Evolutionary conservation across 2,888 invertebrate species (phyloP).

Genomic region (Melikaiella ostensackeni): DNA sequence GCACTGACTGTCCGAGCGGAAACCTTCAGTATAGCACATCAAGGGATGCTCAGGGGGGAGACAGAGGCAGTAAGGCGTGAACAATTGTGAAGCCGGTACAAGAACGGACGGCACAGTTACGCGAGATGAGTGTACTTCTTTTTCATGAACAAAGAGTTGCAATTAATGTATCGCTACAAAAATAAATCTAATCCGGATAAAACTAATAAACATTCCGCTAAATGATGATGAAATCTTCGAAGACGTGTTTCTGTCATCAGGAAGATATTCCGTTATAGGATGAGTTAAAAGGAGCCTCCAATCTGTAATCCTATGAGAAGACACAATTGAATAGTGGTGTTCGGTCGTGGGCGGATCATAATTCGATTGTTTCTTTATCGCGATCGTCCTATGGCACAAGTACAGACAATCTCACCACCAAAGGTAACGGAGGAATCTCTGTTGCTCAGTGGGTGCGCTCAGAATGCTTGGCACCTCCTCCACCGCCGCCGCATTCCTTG

Average conservation of each 20-base stretch:
- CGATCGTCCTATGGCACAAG: slow-evolving; percentile 61
- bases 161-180: not conserved
- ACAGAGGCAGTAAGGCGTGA: too few relatives aligned
- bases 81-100: too few relatives aligned
- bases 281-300: slow-evolving; percentile 23
- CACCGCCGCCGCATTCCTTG: slow-evolving; percentile 63
- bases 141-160: too few relatives aligned
- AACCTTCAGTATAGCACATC: too few relatives aligned
- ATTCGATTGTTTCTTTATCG: slow-evolving; percentile 75
- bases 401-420: slow-evolving; percentile 33
- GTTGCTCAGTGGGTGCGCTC: slow-evolving; percentile 65
- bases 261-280: slow-evolving; percentile 37
- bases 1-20: too few relatives aligned
- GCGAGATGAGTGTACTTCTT: too few relatives aligned
- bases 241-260: slow-evolving; percentile 31
- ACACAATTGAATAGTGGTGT: slow-evolving; percentile 69
- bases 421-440: slow-evolving; percentile 43
- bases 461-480: slow-evolving; percentile 67
- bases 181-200: not conserved
- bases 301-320: slow-evolving; percentile 48
- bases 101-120: too few relatives aligned
- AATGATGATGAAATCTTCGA: slow-evolving; percentile 34
- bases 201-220: not conserved
- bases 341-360: slow-evolving; percentile 62
- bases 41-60: too few relatives aligned